Evolutionary conservation across 1,140 invertebrate species (phyloP), one percentile per base, ranked within the genome.

Genomic region (Zaprionus lachaisei): DNA sequence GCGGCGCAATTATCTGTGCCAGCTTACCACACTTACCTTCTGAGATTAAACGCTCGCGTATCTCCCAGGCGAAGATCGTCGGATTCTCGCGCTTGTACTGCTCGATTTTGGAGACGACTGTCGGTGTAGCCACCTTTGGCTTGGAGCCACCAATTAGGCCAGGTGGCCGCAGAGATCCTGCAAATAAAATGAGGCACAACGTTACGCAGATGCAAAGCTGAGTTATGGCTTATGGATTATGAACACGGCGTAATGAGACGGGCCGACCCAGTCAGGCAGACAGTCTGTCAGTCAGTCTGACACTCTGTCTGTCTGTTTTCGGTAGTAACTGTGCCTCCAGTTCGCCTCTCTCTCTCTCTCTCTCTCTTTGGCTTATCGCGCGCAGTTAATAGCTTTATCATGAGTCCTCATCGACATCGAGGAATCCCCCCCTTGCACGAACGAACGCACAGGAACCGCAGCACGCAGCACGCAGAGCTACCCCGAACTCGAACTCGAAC

Each of bases 11-110:
- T 86, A 86, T 81, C 37, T 38, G 20, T 12, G 20, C 20, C 56
- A n/a, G n/a, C 24, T 24, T 47, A 37, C 31, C 5, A 26, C 55
- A 92, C 94, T 95, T 95, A 98, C 97, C 97, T 96, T 99, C 98
- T 54, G 97, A 97, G 90, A 99, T 98, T 73, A 98, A 95, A 92
- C 97, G 95, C 93, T 98, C 98, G 26, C 98, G 94, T 80, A 99
- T 98, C 95, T 98, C 98, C 98, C 98, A 98, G 24, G 99, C 99
- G 94, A 99, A 99, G 93, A 99, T 98, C 65, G 98, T 99, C n/a
- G 97, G 98, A 93, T 99, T 98, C 93, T 99, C 97, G 73, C 98
- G 94, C 94, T 99, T 99, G 94, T 99, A 99, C 93, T 98, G 97
- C 93, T 98, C 98, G 91, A 98, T 99, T 94, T 98, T 99, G 72